Conservation (phyloP, 1,140 invertebrate species). For the Telenomus remus region DNA sequence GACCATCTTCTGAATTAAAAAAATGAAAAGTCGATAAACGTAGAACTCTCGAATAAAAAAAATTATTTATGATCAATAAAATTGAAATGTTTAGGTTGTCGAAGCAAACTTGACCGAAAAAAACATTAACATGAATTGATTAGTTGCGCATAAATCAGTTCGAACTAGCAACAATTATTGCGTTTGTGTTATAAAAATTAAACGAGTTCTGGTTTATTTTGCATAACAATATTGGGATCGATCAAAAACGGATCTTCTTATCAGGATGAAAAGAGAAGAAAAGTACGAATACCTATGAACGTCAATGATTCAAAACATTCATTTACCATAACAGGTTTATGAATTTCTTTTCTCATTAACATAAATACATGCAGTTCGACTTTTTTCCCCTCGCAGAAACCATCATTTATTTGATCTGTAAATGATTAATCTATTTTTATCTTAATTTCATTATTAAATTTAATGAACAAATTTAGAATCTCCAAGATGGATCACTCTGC, state of each 20-base stretch:
- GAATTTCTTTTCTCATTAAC: constrained; percentile 22
- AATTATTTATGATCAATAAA: too few relatives aligned
- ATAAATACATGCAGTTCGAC: constrained; percentile 39
- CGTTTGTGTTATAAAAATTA: background rate
- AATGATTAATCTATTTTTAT: constrained; percentile 22
- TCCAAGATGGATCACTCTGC: too few relatives aligned
- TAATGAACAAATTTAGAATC: constrained; percentile 8
- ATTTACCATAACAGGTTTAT: constrained; percentile 37
- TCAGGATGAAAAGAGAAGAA: too few relatives aligned
- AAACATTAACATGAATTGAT: too few relatives aligned
- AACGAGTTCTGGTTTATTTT: background rate
- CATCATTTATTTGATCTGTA: constrained; percentile 21
- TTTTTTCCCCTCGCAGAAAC: constrained; percentile 14
- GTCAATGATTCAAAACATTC: constrained; percentile 23
- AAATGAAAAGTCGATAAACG: too few relatives aligned
- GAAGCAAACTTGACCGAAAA: too few relatives aligned
- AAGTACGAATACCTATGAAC: constrained; percentile 15
- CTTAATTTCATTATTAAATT: background rate
- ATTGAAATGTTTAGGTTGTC: too few relatives aligned
- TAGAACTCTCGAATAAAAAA: too few relatives aligned
- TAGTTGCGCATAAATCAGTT: too few relatives aligned
- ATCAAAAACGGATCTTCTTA: constrained; percentile 16
- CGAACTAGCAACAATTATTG: too few relatives aligned
- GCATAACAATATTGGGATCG: constrained; percentile 3
- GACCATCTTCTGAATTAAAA: too few relatives aligned